These are phyloP conservation scores for Lacerta agilis DNA, from an alignment of 2,797 vertebrate species.

Conservation along the genomic window DNA sequence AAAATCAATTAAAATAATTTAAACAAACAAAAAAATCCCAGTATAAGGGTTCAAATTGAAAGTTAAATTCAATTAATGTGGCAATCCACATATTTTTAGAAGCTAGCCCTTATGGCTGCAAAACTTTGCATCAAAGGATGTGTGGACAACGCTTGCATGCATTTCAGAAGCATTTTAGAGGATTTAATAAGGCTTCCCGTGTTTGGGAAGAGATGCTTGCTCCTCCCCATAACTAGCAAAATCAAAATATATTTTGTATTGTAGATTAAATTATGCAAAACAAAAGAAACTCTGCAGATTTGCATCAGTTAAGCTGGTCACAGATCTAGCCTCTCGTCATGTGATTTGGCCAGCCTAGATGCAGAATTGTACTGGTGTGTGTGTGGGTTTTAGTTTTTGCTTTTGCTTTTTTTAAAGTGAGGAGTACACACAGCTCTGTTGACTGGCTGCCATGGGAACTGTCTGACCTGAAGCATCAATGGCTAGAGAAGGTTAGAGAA, in stretches of 20 bases:
- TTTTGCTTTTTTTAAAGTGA: neutral
- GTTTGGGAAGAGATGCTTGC: no score
- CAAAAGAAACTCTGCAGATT: neutral
- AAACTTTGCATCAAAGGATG: neutral
- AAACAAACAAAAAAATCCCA: neutral
- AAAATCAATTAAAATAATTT: neutral
- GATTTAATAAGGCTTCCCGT: neutral
- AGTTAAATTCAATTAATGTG: neutral
- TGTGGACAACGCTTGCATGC: neutral
- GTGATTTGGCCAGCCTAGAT: neutral
- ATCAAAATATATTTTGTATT: neutral
- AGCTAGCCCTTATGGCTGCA: neutral
- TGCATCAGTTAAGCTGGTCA: neutral
- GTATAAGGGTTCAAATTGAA: neutral
- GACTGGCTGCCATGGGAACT: neutral
- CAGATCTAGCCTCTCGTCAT: neutral
- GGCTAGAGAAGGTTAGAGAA: neutral
- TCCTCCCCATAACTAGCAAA: neutral
- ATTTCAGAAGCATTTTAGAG: neutral
- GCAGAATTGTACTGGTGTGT: neutral
- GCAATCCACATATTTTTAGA: neutral
- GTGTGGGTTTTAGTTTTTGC: neutral
- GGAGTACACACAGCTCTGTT: neutral
- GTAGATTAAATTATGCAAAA: no score
- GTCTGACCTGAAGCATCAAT: neutral